Evolutionary conservation across 1,140 invertebrate genomes (phyloP).

Genomic region (Penaeus chinensis): DNA sequence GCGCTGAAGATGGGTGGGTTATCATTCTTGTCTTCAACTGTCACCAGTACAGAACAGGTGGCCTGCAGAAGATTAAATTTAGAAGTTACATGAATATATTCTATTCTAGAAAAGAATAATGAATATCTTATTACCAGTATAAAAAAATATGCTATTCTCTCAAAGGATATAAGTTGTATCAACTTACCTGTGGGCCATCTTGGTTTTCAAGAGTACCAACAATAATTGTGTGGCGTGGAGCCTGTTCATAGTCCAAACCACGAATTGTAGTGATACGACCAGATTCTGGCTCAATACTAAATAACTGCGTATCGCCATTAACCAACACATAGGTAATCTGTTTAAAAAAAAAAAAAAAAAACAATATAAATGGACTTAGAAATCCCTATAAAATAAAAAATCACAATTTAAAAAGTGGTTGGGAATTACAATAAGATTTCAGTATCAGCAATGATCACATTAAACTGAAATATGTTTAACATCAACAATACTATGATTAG

Average conservation of each 20-base stretch:
- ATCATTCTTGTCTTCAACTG: constrained; percentile 66
- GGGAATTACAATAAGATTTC: no score
- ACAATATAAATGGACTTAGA: neutral
- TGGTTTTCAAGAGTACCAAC: constrained; percentile 86
- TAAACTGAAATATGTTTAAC: neutral
- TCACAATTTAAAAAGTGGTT: neutral
- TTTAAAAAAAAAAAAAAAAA: neutral
- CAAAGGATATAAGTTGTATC: no score
- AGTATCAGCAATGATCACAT: no score
- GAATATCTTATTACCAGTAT: neutral
- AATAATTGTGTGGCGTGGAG: constrained; percentile 79
- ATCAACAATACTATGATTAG: neutral
- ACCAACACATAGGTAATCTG: constrained; percentile 84
- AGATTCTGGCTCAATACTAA: constrained; percentile 48
- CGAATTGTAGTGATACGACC: constrained; percentile 77
- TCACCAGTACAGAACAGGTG: constrained; percentile 36
- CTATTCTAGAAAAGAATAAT: neutral
- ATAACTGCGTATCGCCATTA: constrained; percentile 72
- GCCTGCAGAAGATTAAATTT: constrained; percentile 8
- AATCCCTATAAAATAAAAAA: neutral
- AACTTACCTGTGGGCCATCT: constrained; percentile 77
- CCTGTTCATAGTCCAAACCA: constrained; percentile 83
- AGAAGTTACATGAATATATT: constrained; percentile 38
- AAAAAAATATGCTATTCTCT: constrained; percentile 69
- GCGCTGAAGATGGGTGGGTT: constrained; percentile 82